A percentile compares a stretch with the other conserved stretches of the same genome.
These are phyloP conservation scores for Lacerta bilineata DNA, from an alignment of 2,797 vertebrate genomes.

Conservation along the genomic window DNA sequence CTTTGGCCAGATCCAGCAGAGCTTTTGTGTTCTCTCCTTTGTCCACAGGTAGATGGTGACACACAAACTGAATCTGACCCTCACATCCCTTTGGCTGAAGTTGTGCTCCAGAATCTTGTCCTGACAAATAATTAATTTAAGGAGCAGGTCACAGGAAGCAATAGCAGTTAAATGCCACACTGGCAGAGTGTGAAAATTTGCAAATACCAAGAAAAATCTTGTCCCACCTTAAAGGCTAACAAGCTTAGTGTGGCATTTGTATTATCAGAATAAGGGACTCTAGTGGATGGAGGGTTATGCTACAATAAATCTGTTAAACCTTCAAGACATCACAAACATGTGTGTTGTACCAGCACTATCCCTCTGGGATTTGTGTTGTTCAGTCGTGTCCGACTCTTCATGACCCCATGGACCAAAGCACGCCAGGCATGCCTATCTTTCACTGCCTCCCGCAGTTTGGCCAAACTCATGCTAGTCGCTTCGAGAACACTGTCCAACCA, in stretches of 20 bases:
- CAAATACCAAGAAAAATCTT: background rate
- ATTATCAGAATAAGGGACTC: background rate
- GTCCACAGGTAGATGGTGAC: background rate
- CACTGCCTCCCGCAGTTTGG: too few relatives aligned
- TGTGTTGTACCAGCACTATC: background rate
- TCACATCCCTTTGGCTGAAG: background rate
- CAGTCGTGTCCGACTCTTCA: too few relatives aligned
- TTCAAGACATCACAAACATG: background rate
- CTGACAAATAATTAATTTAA: constrained; percentile 7
- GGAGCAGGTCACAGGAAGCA: background rate
- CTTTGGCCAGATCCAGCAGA: too few relatives aligned
- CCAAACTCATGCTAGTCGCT: too few relatives aligned
- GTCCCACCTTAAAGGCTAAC: background rate
- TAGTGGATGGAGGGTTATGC: background rate
- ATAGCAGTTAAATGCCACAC: background rate
- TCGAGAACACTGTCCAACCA: too few relatives aligned
- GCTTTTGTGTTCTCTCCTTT: background rate
- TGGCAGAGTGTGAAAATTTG: background rate
- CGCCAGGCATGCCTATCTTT: too few relatives aligned
- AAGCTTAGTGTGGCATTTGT: too few relatives aligned
- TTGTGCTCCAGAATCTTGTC: background rate
- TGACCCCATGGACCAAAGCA: too few relatives aligned
- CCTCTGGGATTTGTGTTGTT: background rate
- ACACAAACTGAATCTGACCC: background rate
- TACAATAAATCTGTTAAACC: background rate